Evolutionary conservation across 2,888 invertebrate species (phyloP).

Genomic region (Erpobdella octoculata): DNA sequence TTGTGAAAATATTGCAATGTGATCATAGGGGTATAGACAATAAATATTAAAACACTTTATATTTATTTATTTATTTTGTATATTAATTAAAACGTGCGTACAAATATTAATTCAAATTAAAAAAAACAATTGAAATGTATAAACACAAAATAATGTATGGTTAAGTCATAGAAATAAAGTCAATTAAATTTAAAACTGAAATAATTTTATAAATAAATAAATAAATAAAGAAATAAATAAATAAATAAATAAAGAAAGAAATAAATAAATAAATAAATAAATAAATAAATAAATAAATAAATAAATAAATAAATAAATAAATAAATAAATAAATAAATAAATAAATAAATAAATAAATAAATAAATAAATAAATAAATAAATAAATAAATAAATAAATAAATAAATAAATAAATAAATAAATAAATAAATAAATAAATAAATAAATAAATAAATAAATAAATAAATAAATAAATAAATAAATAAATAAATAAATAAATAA

Average conservation of each 20-base stretch:
- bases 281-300: neutral
- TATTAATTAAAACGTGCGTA: no score
- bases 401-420: neutral
- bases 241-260: neutral
- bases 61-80: no score
- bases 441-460: conserved; percentile 5
- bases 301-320: neutral
- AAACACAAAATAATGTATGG: no score
- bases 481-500: neutral
- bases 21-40: no score
- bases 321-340: neutral
- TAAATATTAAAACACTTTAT: no score
- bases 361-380: neutral
- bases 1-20: no score
- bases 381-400: neutral
- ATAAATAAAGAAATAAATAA: neutral
- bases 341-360: neutral
- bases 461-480: conserved; percentile 11
- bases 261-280: neutral
- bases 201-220: no score
- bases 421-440: neutral
- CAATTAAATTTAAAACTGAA: no score
- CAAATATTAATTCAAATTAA: no score
- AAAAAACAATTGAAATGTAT: no score
- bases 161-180: no score